Percentiles rank a stretch among this genome's conserved stretches.
These are phyloP conservation scores for Phoebastria nigripes DNA, from an alignment of 2,797 vertebrate species.

Conservation along the genomic window DNA sequence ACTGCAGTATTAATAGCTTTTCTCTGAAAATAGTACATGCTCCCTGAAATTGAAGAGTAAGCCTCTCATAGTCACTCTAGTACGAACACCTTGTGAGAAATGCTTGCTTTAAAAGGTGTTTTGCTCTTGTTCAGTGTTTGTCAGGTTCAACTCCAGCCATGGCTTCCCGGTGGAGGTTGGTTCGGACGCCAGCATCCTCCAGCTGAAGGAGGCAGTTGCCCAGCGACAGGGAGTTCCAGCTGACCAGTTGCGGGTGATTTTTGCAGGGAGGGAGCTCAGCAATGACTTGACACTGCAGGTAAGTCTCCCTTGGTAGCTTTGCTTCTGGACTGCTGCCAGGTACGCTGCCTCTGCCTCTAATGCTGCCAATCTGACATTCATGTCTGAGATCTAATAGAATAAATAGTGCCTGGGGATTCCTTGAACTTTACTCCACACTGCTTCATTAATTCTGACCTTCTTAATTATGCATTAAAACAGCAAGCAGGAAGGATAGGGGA, in stretches of 20 bases:
- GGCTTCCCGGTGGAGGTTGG: conserved; percentile 83
- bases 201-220: conserved; percentile 87
- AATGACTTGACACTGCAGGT: conserved; percentile 86
- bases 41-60: background rate
- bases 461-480: conserved; percentile 89
- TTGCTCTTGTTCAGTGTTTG: conserved; percentile 79
- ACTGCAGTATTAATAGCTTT: background rate
- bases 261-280: conserved; percentile 85
- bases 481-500: conserved; percentile 68
- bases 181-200: conserved; percentile 75
- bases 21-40: background rate
- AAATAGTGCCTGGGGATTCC: conserved; percentile 83
- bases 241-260: conserved; percentile 85
- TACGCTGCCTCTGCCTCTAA: conserved; percentile 26
- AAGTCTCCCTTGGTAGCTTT: conserved; percentile 51
- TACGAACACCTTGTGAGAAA: background rate
- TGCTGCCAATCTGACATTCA: conserved; percentile 75
- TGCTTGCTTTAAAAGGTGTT: background rate
- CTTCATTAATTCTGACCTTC: conserved; percentile 89
- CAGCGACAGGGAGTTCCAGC: conserved; percentile 82
- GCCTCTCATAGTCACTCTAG: background rate
- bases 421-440: conserved; percentile 85
- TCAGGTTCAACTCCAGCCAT: conserved; percentile 87
- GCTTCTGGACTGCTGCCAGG: conserved; percentile 51
- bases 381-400: conserved; percentile 78